phyloP scores from a whole-genome alignment of 1,140 invertebrate genomes.

The Cotesia typhae region DNA sequence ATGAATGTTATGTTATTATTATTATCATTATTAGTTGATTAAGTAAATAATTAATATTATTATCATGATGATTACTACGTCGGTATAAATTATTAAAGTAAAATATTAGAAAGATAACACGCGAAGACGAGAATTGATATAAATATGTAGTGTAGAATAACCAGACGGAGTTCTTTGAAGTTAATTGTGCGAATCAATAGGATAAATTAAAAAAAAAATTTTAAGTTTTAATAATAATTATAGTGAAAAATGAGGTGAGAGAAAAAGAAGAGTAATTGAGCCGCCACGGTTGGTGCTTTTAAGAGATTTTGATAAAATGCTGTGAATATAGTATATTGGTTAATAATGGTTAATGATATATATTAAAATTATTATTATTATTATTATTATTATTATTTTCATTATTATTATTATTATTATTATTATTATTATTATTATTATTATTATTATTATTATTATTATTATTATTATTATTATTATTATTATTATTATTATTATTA shows the following conservation, averaged over 20 bases:
- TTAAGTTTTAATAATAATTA: background rate
- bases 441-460: slow-evolving; percentile 58
- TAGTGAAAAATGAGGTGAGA: slow-evolving; percentile 19
- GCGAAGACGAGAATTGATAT: too few species aligned
- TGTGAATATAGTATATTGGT: slow-evolving; percentile 61
- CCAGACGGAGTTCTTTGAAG: too few species aligned
- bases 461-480: slow-evolving; percentile 63
- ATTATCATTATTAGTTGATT: too few species aligned
- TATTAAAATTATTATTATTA: too few species aligned
- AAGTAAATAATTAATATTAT: too few species aligned
- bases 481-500: slow-evolving; percentile 52
- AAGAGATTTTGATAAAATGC: slow-evolving; percentile 66
- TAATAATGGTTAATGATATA: too few species aligned
- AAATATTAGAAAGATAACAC: too few species aligned
- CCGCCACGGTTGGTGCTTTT: slow-evolving; percentile 64
- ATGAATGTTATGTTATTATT: slow-evolving; percentile 10
- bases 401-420: too few species aligned
- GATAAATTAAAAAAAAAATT: background rate
- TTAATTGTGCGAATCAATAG: slow-evolving; percentile 4
- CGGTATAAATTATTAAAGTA: slow-evolving; percentile 20
- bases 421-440: slow-evolving; percentile 48
- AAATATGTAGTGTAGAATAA: too few species aligned
- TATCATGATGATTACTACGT: slow-evolving; percentile 35
- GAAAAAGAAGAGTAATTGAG: slow-evolving; percentile 43
- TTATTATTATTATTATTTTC: too few species aligned